These are phyloP conservation scores for Dryomyza anilis DNA, from an alignment of 2,888 invertebrate species.

Conservation along the genomic window DNA sequence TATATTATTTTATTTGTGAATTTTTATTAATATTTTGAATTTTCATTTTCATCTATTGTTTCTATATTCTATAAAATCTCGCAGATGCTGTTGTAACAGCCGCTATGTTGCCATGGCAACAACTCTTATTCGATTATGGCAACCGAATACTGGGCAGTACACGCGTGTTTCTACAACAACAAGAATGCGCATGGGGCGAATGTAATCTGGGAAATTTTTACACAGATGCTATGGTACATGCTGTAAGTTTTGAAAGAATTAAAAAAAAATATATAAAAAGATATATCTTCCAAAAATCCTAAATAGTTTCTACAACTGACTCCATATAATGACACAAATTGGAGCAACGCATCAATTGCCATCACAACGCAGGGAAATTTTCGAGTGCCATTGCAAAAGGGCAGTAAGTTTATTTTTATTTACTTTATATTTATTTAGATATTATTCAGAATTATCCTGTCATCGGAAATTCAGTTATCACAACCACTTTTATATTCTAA, in stretches of 20 bases:
- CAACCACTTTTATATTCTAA: too few species aligned
- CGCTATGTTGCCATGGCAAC: conserved; percentile 67
- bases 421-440: conserved; percentile 33
- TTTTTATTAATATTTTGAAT: not conserved
- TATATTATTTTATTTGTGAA: too few species aligned
- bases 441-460: conserved; percentile 70
- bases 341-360: conserved; percentile 73
- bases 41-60: not conserved
- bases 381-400: conserved; percentile 69
- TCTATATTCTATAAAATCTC: not conserved
- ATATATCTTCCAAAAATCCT: not conserved
- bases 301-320: conserved; percentile 42
- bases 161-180: conserved; percentile 65
- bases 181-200: conserved; percentile 66
- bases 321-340: conserved; percentile 58
- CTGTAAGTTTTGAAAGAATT: conserved; percentile 61
- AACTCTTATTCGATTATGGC: conserved; percentile 64
- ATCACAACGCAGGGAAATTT: conserved; percentile 74
- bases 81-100: conserved; percentile 66
- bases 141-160: conserved; percentile 65
- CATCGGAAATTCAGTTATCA: too few species aligned
- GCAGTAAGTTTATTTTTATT: conserved; percentile 61
- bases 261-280: not conserved
- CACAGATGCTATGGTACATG: conserved; percentile 72
- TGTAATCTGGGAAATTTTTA: conserved; percentile 77